Evolutionary conservation across 2,888 invertebrate species (phyloP).

Genomic region (Macaria notata): DNA sequence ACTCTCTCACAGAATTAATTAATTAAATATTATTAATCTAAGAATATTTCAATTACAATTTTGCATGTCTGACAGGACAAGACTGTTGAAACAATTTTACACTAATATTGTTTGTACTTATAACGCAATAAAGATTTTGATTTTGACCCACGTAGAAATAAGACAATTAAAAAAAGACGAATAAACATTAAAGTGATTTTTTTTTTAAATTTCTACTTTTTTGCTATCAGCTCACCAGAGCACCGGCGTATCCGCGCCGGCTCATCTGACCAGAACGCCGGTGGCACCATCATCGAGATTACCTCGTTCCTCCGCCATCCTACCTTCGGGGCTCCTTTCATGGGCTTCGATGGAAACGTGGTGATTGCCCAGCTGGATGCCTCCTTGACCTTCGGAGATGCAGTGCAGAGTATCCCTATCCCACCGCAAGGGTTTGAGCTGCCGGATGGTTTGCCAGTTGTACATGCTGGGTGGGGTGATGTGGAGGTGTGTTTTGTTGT

Average conservation of each 20-base stretch:
- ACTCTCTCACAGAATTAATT: too few relatives aligned
- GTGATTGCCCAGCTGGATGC: slow-evolving; percentile 12
- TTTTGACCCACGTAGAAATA: too few relatives aligned
- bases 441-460: not conserved
- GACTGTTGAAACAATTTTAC: too few relatives aligned
- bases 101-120: too few relatives aligned
- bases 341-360: slow-evolving; percentile 23
- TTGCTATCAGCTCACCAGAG: too few relatives aligned
- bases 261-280: not conserved
- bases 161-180: too few relatives aligned
- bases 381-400: slow-evolving; percentile 4
- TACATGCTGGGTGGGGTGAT: not conserved
- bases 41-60: too few relatives aligned
- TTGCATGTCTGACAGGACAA: too few relatives aligned
- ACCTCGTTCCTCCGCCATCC: slow-evolving; percentile 25
- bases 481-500: not conserved
- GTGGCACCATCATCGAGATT: slow-evolving; percentile 19
- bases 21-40: too few relatives aligned
- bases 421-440: not conserved
- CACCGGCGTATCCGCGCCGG: not conserved
- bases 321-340: slow-evolving; percentile 8
- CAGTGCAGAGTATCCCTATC: not conserved
- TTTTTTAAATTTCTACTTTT: too few relatives aligned
- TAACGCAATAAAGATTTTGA: too few relatives aligned
- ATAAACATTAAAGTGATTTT: too few relatives aligned